Evolutionary conservation across 64 coral and sea anemone species (phyloP).

Genomic region (Acropora yongei): DNA sequence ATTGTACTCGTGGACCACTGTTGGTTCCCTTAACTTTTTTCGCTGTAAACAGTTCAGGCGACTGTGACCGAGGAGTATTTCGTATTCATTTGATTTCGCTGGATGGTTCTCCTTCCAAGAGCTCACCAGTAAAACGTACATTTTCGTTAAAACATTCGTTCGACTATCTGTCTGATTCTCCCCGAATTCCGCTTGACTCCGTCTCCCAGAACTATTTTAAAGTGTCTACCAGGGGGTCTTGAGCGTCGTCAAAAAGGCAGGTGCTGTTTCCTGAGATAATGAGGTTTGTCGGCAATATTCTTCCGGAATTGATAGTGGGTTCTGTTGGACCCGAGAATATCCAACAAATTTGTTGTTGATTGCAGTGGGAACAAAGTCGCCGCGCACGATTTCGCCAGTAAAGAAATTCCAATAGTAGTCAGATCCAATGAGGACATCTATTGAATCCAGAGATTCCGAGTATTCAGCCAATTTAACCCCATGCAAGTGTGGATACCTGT

Average conservation of each 20-base stretch:
- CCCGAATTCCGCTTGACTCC: neutral
- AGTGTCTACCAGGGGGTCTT: conserved; percentile 11
- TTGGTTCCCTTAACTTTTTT: too few species aligned
- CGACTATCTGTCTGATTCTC: neutral
- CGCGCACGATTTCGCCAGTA: neutral
- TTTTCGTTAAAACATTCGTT: neutral
- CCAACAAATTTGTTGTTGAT: neutral
- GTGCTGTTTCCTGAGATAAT: neutral
- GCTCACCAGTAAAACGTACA: neutral
- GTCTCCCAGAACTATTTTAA: conserved; percentile 55
- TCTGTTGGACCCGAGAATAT: neutral
- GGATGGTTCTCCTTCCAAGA: neutral
- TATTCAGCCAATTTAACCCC: neutral
- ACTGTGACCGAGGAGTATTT: too few species aligned
- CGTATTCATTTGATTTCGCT: neutral
- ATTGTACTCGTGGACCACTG: too few species aligned
- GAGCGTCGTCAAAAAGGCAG: neutral
- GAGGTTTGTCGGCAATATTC: neutral
- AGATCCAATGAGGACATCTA: conserved; percentile 23
- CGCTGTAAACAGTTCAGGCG: neutral
- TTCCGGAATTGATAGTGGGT: neutral
- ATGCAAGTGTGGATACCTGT: neutral
- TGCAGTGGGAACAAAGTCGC: neutral
- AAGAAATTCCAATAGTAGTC: neutral
- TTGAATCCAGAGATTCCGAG: neutral